A percentile compares a stretch with the other conserved stretches of the same genome.
Conservation (phyloP, 2,888 invertebrate species). For the Stratiomys singularior region DNA sequence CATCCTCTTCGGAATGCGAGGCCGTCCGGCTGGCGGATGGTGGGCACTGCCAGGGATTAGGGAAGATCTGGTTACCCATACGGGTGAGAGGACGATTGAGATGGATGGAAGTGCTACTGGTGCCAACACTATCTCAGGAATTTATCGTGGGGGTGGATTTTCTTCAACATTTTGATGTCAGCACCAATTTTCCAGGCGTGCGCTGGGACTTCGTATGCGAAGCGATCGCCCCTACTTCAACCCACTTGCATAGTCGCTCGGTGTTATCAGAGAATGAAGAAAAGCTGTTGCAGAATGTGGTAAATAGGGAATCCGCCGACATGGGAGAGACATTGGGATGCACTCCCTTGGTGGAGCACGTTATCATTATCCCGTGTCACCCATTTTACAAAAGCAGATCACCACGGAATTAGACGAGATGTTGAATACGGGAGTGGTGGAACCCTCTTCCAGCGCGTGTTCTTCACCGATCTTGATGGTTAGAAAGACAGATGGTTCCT, state of each 20-base stretch:
- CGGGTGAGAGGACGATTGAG: background rate
- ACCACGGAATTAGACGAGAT: conserved; percentile 53
- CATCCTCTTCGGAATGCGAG: background rate
- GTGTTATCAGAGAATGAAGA: background rate
- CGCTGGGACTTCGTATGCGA: background rate
- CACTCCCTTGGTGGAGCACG: conserved; percentile 37
- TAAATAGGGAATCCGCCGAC: background rate
- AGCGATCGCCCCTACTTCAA: background rate
- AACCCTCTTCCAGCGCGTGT: too few species aligned
- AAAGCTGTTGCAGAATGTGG: background rate
- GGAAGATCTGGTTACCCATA: background rate
- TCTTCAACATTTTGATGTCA: background rate
- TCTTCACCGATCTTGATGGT: conserved; percentile 53
- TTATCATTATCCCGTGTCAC: conserved; percentile 55
- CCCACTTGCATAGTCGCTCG: background rate
- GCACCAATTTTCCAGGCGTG: background rate
- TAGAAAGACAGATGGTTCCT: conserved; percentile 53
- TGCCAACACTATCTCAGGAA: background rate
- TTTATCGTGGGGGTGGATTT: conserved; percentile 7
- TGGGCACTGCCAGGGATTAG: background rate
- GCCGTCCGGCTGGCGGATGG: background rate
- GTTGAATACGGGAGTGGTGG: too few species aligned
- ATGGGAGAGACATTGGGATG: conserved; percentile 7
- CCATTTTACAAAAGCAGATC: conserved; percentile 52
- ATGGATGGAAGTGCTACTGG: background rate